These are phyloP conservation scores for Poeciliopsis paucimaculata DNA, from an alignment of 2,797 vertebrate genomes.

Conservation along the genomic window DNA sequence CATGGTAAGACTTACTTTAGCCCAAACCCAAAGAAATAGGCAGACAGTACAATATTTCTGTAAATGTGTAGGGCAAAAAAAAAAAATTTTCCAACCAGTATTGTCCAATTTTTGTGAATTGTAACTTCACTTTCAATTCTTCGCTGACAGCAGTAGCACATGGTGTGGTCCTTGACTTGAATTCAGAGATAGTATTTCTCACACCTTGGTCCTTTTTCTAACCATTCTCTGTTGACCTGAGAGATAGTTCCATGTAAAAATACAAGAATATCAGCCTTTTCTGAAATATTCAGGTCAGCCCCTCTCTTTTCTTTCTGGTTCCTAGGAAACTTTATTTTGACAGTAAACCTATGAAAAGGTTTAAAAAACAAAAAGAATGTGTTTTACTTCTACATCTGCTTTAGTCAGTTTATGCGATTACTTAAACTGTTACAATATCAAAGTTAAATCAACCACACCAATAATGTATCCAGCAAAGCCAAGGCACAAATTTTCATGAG, in stretches of 20 bases:
- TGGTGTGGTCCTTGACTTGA: background rate
- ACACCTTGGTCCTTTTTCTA: background rate
- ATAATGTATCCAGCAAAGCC: slow-evolving; percentile 41
- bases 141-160: background rate
- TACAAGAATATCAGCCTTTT: background rate
- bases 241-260: background rate
- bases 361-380: background rate
- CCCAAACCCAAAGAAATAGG: background rate
- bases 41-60: background rate
- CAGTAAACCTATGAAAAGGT: background rate
- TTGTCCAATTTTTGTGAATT: background rate
- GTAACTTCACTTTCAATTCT: background rate
- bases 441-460: slow-evolving; percentile 31
- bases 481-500: slow-evolving; percentile 31
- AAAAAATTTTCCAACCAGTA: background rate
- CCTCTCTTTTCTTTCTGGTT: background rate
- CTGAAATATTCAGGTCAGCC: background rate
- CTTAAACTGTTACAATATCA: background rate
- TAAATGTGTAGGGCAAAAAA: background rate
- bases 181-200: background rate
- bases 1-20: background rate
- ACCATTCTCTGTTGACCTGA: background rate
- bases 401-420: background rate
- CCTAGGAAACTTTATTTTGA: background rate
- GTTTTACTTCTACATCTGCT: background rate